Conservation (phyloP, 35 echinoderm and acorn worm genomes). For the Ptychodera flava region DNA sequence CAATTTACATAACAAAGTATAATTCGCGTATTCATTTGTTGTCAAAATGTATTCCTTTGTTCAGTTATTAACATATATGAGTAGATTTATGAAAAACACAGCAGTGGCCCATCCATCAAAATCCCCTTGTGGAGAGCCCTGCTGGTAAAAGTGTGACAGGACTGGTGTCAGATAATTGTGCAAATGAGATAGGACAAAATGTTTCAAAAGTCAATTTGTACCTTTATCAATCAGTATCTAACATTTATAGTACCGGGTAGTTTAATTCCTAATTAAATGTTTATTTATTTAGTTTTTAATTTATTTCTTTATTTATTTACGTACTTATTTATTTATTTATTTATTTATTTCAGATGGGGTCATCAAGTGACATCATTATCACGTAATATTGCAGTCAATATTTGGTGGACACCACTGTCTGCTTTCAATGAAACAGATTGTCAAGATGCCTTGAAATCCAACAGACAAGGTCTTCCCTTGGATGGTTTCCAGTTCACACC, state of each 20-base stretch:
- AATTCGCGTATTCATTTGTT: too few species aligned
- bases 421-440: constrained; percentile 64
- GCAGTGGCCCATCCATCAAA: too few species aligned
- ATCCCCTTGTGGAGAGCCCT: too few species aligned
- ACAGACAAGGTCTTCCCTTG: background rate
- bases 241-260: too few species aligned
- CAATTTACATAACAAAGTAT: too few species aligned
- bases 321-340: background rate
- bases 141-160: too few species aligned
- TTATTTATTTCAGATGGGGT: constrained; percentile 56
- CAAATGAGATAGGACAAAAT: too few species aligned
- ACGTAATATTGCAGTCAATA: constrained; percentile 84
- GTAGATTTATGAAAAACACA: too few species aligned
- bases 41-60: too few species aligned
- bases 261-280: background rate
- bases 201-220: background rate
- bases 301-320: background rate
- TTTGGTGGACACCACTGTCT: constrained; percentile 70
- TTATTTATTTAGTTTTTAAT: background rate
- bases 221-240: background rate
- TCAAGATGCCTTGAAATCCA: background rate
- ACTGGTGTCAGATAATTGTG: too few species aligned
- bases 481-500: background rate
- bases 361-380: constrained; percentile 63
- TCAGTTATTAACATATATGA: too few species aligned